Evolutionary conservation across 1,140 invertebrate genomes (phyloP).

Genomic region (Nebria ingens): DNA sequence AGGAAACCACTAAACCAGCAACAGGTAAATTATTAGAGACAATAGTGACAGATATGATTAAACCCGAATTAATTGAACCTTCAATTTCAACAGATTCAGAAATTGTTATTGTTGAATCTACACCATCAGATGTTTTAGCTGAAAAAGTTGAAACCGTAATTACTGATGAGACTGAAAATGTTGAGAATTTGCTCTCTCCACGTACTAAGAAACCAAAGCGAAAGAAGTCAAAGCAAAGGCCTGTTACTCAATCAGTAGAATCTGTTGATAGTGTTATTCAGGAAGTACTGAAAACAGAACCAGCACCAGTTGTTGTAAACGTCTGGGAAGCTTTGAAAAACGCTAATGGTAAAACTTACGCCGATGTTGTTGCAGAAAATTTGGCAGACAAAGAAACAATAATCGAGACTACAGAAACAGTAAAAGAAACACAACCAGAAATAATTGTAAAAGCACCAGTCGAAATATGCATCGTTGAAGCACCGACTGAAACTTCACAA

Average conservation of each 20-base stretch:
- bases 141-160: conserved; percentile 10
- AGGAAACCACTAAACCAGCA: background rate
- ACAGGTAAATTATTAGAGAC: background rate
- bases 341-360: conserved; percentile 45
- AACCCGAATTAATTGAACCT: background rate
- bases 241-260: conserved; percentile 28
- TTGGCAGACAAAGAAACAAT: conserved; percentile 16
- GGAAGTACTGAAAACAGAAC: conserved; percentile 28
- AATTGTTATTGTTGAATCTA: conserved; percentile 5
- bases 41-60: no score
- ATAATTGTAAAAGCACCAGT: conserved; percentile 25
- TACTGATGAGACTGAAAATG: conserved; percentile 7
- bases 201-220: conserved; percentile 22
- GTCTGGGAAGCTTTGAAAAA: conserved; percentile 35
- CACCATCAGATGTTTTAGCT: no score
- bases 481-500: conserved; percentile 24
- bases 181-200: conserved; percentile 22
- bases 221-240: conserved; percentile 25
- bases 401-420: conserved; percentile 27
- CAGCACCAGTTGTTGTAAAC: conserved; percentile 27
- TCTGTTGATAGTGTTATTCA: conserved; percentile 23
- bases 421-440: conserved; percentile 34
- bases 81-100: background rate
- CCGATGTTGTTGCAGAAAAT: conserved; percentile 42
- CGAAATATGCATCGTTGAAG: conserved; percentile 11